Percentiles rank a stretch among this genome's conserved stretches.
Conservation (phyloP, 2,888 invertebrate genomes). For the Eutolmus rufibarbis region DNA sequence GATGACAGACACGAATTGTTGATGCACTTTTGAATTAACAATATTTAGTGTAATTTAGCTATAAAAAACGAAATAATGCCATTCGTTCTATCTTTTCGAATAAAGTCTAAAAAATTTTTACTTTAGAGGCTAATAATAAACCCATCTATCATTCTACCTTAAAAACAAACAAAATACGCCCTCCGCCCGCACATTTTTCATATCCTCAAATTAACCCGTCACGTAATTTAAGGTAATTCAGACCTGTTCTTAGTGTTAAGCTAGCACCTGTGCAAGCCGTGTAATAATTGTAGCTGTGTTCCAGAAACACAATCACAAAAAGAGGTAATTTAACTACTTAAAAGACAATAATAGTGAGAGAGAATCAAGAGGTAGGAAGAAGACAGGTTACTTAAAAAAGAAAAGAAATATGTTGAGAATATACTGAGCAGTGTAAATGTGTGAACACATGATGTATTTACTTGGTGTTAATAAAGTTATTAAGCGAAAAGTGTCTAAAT, state of each 20-base stretch:
- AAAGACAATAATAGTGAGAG: conserved; percentile 32
- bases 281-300: neutral
- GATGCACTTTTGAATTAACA: too few relatives aligned
- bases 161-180: neutral
- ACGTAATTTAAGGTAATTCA: neutral
- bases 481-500: conserved; percentile 5
- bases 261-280: neutral
- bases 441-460: conserved; percentile 36
- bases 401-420: neutral
- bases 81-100: neutral
- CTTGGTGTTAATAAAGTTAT: conserved; percentile 38
- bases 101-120: neutral
- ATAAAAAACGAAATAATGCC: neutral
- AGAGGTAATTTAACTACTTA: neutral
- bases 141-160: neutral
- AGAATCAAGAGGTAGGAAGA: neutral
- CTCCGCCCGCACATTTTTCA: neutral
- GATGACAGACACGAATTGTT: neutral
- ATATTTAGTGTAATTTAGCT: neutral
- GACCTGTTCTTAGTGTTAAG: neutral
- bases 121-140: neutral
- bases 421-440: conserved; percentile 26
- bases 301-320: neutral
- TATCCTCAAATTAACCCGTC: neutral
- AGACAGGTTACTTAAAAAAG: neutral